Evolutionary conservation across 2,113 vertebrate genomes (phyloP).

Genomic region (Perognathus longimembris): DNA sequence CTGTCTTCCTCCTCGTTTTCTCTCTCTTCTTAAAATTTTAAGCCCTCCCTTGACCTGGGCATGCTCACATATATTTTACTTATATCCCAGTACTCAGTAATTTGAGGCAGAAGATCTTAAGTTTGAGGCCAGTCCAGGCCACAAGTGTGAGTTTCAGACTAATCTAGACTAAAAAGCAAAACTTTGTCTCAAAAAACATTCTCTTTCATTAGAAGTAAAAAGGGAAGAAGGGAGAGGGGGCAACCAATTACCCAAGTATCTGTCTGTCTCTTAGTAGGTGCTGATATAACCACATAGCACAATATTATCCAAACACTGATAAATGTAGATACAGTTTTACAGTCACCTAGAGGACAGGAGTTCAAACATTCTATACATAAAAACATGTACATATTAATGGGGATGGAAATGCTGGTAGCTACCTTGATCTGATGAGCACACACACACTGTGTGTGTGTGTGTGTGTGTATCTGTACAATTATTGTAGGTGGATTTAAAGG

Average conservation of each 20-base stretch:
- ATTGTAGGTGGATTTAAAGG: neutral
- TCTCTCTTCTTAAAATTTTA: neutral
- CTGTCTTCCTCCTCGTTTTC: neutral
- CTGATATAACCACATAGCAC: fast-evolving
- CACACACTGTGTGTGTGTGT: neutral
- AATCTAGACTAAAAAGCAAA: neutral
- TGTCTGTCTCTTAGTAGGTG: neutral
- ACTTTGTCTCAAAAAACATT: neutral
- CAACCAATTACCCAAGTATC: too few relatives aligned
- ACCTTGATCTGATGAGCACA: too few relatives aligned
- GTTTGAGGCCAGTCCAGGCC: too few relatives aligned
- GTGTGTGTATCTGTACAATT: too few relatives aligned
- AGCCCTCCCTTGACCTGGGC: neutral
- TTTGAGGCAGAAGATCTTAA: neutral
- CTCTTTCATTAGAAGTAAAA: neutral
- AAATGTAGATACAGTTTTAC: neutral
- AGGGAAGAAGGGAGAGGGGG: neutral
- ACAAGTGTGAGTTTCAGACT: neutral
- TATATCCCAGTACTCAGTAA: neutral
- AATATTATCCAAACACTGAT: neutral
- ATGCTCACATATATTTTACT: neutral
- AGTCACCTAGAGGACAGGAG: neutral
- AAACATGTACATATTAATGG: neutral
- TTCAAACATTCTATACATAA: neutral
- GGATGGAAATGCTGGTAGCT: neutral